A percentile compares a stretch with the other conserved stretches of the same genome.
phyloP scores from a whole-genome alignment of 1,140 invertebrate genomes.

The Delia radicum region DNA sequence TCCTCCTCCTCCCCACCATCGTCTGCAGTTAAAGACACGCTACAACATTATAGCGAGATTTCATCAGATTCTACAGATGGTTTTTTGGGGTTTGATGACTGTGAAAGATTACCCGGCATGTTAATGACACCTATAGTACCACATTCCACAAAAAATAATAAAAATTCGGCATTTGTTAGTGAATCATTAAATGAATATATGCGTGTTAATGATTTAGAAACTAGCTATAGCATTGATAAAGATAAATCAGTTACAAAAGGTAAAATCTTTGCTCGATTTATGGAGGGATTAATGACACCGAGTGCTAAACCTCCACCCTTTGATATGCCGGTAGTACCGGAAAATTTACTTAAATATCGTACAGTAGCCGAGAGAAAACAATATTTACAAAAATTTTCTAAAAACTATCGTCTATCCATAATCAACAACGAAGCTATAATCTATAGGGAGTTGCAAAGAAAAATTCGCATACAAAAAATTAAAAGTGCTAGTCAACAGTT shows the following conservation, averaged over 20 bases:
- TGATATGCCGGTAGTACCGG: constrained; percentile 47
- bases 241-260: background rate
- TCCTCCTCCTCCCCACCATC: background rate
- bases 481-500: constrained; percentile 41
- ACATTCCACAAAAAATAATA: constrained; percentile 33
- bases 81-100: constrained; percentile 52
- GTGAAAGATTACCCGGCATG: constrained; percentile 46
- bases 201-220: constrained; percentile 38
- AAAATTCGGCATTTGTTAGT: constrained; percentile 45
- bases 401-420: constrained; percentile 47
- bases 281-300: constrained; percentile 44
- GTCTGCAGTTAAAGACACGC: background rate
- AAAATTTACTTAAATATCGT: constrained; percentile 41
- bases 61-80: constrained; percentile 39
- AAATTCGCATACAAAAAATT: constrained; percentile 40
- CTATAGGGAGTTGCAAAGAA: constrained; percentile 47
- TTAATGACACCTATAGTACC: constrained; percentile 49
- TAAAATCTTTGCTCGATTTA: constrained; percentile 15
- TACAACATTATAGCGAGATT: constrained; percentile 9
- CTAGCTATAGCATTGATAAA: constrained; percentile 2
- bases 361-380: constrained; percentile 49
- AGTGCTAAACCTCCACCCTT: constrained; percentile 44
- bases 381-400: constrained; percentile 42
- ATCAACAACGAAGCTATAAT: constrained; percentile 53
- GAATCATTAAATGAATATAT: constrained; percentile 46